Conservation (phyloP, 2,888 invertebrate species). For the Anodontia alba region DNA sequence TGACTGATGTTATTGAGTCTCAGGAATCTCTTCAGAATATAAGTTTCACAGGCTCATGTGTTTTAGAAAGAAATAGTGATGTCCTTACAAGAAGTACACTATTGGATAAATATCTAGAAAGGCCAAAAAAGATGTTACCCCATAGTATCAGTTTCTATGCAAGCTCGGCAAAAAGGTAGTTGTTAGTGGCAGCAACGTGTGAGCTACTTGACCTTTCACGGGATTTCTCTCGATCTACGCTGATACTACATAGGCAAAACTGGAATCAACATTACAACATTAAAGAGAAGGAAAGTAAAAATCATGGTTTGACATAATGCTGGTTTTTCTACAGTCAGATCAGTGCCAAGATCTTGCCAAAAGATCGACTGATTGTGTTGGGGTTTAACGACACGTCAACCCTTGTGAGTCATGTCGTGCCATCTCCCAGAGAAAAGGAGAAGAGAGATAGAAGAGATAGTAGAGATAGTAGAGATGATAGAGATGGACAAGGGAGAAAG, state of each 20-base stretch:
- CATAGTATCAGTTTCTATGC: slow-evolving; percentile 28
- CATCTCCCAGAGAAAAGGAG: too few relatives aligned
- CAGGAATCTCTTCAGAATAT: slow-evolving; percentile 53
- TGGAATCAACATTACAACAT: slow-evolving; percentile 26
- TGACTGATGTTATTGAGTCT: slow-evolving; percentile 59
- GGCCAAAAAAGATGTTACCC: background rate
- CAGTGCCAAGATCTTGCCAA: slow-evolving; percentile 52
- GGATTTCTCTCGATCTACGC: slow-evolving; percentile 39
- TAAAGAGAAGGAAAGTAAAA: slow-evolving; percentile 20
- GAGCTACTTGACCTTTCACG: slow-evolving; percentile 53
- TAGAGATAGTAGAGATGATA: too few relatives aligned
- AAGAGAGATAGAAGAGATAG: too few relatives aligned
- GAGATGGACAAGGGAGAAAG: too few relatives aligned
- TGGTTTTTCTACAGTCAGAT: slow-evolving; percentile 38
- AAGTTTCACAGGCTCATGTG: slow-evolving; percentile 36
- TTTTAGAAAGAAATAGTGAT: slow-evolving; percentile 14
- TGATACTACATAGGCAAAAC: slow-evolving; percentile 58
- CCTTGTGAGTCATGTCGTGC: slow-evolving; percentile 23
- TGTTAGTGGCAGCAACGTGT: background rate
- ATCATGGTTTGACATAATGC: slow-evolving; percentile 53
- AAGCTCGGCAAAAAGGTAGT: slow-evolving; percentile 16
- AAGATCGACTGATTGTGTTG: too few relatives aligned
- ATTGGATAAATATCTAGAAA: slow-evolving; percentile 37
- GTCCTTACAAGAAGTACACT: slow-evolving; percentile 31
- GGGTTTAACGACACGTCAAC: slow-evolving; percentile 42